phyloP scores from a whole-genome alignment of 2,113 vertebrate genomes.

The Mormoops blainvillei region DNA sequence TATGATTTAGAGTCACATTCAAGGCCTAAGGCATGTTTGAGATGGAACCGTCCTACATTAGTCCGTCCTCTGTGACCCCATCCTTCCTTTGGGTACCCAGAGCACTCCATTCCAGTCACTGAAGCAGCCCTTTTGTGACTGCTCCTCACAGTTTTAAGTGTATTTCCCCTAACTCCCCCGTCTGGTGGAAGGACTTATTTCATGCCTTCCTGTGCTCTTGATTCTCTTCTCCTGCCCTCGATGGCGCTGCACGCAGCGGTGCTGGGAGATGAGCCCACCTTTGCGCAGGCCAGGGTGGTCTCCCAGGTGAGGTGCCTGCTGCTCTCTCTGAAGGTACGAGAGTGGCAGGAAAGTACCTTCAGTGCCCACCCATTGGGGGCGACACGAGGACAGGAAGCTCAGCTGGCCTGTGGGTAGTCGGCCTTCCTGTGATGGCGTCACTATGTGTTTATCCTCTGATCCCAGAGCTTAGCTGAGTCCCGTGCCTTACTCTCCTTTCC shows the following conservation, averaged over 20 bases:
- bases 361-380: fast-evolving
- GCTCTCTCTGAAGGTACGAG: fast-evolving
- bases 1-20: fast-evolving
- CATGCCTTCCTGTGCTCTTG: fast-evolving
- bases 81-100: not conserved
- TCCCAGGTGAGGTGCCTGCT: fast-evolving
- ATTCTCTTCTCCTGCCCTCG: not conserved
- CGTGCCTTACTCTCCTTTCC: not conserved
- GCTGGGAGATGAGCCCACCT: fast-evolving
- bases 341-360: fast-evolving
- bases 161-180: not conserved
- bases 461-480: not conserved
- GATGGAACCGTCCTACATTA: fast-evolving
- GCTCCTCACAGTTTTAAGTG: fast-evolving
- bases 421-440: not conserved
- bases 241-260: fast-evolving
- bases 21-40: not conserved
- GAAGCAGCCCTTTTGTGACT: fast-evolving
- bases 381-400: not conserved
- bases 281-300: fast-evolving
- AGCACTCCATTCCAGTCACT: fast-evolving
- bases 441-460: fast-evolving
- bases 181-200: fast-evolving
- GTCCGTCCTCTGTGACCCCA: fast-evolving
- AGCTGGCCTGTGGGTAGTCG: fast-evolving